Evolutionary conservation across 2,797 vertebrate genomes (phyloP), one percentile per base, ranked within the genome.

Genomic region (Lycodopsis pacificus): DNA sequence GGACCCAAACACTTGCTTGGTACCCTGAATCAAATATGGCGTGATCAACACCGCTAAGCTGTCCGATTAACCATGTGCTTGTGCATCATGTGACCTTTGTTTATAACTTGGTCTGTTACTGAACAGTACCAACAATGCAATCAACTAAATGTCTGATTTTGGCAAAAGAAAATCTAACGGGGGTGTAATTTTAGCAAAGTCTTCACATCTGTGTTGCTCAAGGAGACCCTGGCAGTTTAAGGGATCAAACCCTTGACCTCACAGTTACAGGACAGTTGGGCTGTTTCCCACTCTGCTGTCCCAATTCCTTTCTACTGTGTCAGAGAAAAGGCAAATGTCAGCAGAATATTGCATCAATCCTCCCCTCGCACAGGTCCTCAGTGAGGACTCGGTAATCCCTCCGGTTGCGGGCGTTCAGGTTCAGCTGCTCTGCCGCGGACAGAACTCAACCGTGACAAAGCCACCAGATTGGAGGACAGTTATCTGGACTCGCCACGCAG

Each of bases 381-480:
- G 62, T 46, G 65, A 70, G 84, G 70, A 73, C 76, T 34, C 27
- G 20, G 73, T 87, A 88, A 90, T 92, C 91, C 87, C 87, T 27
- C 57, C 15, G 82, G 86, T 82, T 71, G 69, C 73, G 83, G 84
- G 82, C 68, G 86, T 93, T 94, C 87, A 79, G 93, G 87, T 91
- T 91, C 86, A 88, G 70, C 80, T 74, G 79, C 75, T 85, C 49
- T 22, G 27, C 80, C 20, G 62, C 86, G 70, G 65, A 71, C 74
- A 51, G 73, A 82, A 79, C 85, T 89, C 83, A 80, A 75, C 84
- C 86, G 85, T 93, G 88, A 94, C 92, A 92, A 94, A 95, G 89
- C 90, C 79, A 68, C 32, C 73, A 80, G 87, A 93, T 91, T 89
- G 90, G 86, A 86, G 88, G 89, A 92, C 91, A 77, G 83, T 89